Percentiles rank a stretch among this genome's conserved stretches.
These are phyloP conservation scores for Anoncus sp. DNA, from an alignment of 2,888 invertebrate species.

Conservation along the genomic window DNA sequence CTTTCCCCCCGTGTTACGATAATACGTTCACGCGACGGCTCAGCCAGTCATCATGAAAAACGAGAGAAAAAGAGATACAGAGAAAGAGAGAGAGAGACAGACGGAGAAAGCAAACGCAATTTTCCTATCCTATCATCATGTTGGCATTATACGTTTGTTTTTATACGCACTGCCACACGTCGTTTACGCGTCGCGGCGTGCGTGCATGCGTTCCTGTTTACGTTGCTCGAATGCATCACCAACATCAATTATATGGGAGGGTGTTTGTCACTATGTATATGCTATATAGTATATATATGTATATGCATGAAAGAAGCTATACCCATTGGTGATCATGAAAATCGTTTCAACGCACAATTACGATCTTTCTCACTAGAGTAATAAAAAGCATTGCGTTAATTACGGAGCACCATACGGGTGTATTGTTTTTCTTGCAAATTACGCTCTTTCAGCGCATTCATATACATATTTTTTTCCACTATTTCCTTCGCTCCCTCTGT, in stretches of 20 bases:
- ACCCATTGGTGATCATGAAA: constrained; percentile 31
- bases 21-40: constrained; percentile 54
- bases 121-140: constrained; percentile 64
- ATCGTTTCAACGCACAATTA: constrained; percentile 43
- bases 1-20: constrained; percentile 50
- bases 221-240: constrained; percentile 50
- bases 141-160: constrained; percentile 65
- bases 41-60: constrained; percentile 11
- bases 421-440: constrained; percentile 24
- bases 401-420: neutral
- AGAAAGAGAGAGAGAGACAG: constrained; percentile 4
- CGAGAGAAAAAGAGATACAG: neutral
- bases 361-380: constrained; percentile 56
- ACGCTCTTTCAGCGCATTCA: neutral
- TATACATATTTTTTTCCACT: neutral
- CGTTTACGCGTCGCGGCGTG: constrained; percentile 52
- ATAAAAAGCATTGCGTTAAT: constrained; percentile 34
- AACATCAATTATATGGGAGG: constrained; percentile 56
- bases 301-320: neutral
- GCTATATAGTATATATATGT: constrained; percentile 1
- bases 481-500: neutral
- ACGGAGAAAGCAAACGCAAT: constrained; percentile 53
- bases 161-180: constrained; percentile 64
- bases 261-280: constrained; percentile 26
- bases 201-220: constrained; percentile 53